Conservation (phyloP, 2,797 vertebrate genomes). For the Rhinogobio ventralis region DNA sequence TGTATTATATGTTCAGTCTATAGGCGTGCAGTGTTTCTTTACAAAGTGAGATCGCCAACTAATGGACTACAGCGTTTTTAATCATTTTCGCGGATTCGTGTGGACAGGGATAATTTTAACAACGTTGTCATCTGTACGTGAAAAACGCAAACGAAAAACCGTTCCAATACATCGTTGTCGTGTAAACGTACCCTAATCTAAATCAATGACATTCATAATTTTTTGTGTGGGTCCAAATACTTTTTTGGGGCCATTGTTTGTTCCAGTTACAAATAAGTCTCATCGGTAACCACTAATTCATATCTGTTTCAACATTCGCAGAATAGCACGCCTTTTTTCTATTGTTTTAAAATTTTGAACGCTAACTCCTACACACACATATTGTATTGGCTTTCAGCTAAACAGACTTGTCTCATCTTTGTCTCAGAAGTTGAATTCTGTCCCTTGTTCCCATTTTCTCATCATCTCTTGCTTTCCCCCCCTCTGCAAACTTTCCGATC, state of each 20-base stretch:
- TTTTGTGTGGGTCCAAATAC: not conserved
- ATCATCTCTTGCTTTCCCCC: not conserved
- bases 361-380: constrained; percentile 49
- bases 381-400: constrained; percentile 59
- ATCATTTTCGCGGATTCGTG: not conserved
- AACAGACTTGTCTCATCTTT: constrained; percentile 53
- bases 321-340: not conserved
- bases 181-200: not conserved
- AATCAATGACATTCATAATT: not conserved
- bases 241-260: not conserved
- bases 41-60: not conserved
- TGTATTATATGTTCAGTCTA: too few species aligned
- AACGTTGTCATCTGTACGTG: not conserved
- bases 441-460: constrained; percentile 6
- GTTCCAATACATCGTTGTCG: too few species aligned
- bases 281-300: not conserved
- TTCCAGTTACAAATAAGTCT: not conserved
- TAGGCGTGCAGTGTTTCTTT: not conserved
- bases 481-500: not conserved
- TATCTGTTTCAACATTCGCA: not conserved
- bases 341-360: not conserved
- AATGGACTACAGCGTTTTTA: not conserved
- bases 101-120: not conserved
- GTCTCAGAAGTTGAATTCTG: not conserved
- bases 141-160: not conserved